A percentile compares a stretch with the other conserved stretches of the same genome.
Evolutionary conservation across 2,113 vertebrate genomes (phyloP).

Genomic region (Rostratula benghalensis): DNA sequence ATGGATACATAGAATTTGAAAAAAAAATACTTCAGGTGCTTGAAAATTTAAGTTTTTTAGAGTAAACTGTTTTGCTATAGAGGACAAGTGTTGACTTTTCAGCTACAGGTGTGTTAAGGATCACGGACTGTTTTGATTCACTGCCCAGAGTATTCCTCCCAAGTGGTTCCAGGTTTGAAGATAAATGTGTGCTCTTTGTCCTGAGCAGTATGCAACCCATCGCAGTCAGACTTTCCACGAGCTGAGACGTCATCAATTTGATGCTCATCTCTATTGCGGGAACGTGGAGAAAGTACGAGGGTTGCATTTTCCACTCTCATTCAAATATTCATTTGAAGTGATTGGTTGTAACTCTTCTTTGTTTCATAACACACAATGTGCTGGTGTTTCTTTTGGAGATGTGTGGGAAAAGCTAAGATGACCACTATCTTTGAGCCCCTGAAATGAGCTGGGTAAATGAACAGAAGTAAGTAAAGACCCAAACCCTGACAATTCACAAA

Average conservation of each 20-base stretch:
- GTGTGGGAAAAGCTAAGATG: not conserved
- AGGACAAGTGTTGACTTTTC: constrained; percentile 37
- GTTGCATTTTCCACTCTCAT: not conserved
- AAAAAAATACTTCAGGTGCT: not conserved
- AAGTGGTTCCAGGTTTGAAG: constrained; percentile 11
- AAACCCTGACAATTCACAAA: not conserved
- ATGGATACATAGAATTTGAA: not conserved
- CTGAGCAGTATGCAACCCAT: not conserved
- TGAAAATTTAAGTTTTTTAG: constrained; percentile 12
- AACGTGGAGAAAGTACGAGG: not conserved
- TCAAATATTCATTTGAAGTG: not conserved
- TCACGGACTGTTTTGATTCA: constrained; percentile 34
- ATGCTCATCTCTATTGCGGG: not conserved
- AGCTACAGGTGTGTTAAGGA: constrained; percentile 27
- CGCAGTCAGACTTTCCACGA: not conserved
- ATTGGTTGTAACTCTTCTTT: not conserved
- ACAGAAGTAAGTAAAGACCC: not conserved
- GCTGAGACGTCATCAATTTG: not conserved
- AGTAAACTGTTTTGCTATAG: not conserved
- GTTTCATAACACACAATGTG: not conserved
- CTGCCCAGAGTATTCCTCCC: constrained; percentile 26
- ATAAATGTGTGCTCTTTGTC: constrained; percentile 27
- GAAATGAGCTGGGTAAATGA: not conserved
- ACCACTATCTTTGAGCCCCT: not conserved
- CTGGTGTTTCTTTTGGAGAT: not conserved